Conservation (phyloP, 2,888 invertebrate species). For the Cancer borealis region DNA sequence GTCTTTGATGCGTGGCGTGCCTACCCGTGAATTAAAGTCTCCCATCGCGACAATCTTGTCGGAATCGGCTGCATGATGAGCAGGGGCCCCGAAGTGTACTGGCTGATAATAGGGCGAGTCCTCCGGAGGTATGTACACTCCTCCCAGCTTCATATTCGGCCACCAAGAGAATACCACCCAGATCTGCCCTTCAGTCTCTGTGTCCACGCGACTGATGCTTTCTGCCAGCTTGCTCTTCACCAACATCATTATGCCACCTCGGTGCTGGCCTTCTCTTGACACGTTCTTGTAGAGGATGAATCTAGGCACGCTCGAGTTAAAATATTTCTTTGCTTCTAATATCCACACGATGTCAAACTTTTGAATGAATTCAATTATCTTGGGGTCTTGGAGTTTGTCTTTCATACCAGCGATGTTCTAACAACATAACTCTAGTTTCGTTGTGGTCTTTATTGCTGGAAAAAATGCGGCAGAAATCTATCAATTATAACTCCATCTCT, state of each 20-base stretch:
- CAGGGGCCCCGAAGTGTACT: neutral
- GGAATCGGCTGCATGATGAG: neutral
- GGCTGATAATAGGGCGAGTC: constrained; percentile 18
- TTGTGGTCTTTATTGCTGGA: neutral
- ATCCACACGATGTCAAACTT: constrained; percentile 44
- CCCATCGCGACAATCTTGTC: neutral
- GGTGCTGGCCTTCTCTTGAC: neutral
- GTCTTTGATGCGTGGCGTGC: neutral
- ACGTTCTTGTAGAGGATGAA: constrained; percentile 18
- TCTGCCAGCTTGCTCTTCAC: neutral
- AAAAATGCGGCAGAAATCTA: constrained; percentile 21
- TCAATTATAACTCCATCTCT: constrained; percentile 43
- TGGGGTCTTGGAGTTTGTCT: neutral
- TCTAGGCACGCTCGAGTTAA: neutral
- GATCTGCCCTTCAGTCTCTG: neutral
- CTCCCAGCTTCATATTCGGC: neutral
- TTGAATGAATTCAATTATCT: constrained; percentile 12
- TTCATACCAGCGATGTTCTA: constrained; percentile 48
- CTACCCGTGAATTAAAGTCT: neutral
- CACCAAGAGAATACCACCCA: constrained; percentile 14
- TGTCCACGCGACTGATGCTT: neutral
- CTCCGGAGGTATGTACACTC: neutral
- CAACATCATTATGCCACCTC: constrained; percentile 44
- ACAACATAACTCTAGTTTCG: neutral
- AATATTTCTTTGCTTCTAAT: neutral